Conservation (phyloP, 2,888 invertebrate genomes). For the Archips xylosteana region DNA sequence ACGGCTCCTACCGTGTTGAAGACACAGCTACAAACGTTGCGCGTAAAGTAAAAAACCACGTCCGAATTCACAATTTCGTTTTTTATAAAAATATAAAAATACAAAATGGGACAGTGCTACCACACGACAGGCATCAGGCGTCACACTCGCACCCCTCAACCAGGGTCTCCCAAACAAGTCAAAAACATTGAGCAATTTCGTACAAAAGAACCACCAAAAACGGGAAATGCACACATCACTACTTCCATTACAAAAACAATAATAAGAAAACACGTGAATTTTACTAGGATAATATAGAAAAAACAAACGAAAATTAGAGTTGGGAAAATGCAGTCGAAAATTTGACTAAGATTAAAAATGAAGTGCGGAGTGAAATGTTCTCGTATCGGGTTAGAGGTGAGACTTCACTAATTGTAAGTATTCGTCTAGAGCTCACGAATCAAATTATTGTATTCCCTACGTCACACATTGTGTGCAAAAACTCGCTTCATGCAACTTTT, state of each 20-base stretch:
- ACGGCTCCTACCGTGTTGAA: conserved; percentile 30
- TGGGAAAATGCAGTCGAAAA: conserved; percentile 53
- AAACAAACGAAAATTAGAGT: conserved; percentile 50
- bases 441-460: conserved; percentile 31
- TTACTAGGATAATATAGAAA: conserved; percentile 49
- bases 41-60: conserved; percentile 80
- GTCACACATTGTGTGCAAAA: conserved; percentile 39
- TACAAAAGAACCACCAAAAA: conserved; percentile 66
- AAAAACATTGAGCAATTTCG: conserved; percentile 80
- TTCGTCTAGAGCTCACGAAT: conserved; percentile 22
- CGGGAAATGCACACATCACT: conserved; percentile 65
- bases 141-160: conserved; percentile 74
- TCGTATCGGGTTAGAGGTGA: neutral
- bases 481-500: conserved; percentile 46
- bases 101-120: conserved; percentile 85
- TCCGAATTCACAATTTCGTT: conserved; percentile 81
- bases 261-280: conserved; percentile 45
- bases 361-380: conserved; percentile 49
- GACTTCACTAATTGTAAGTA: conserved; percentile 12
- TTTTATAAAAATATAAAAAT: conserved; percentile 86
- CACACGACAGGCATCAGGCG: conserved; percentile 58
- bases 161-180: conserved; percentile 72
- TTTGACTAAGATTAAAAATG: conserved; percentile 34
- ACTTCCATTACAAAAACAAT: conserved; percentile 47
- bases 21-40: conserved; percentile 67